These are phyloP conservation scores for Nasua narica DNA, from an alignment of 2,797 vertebrate genomes.

Conservation along the genomic window DNA sequence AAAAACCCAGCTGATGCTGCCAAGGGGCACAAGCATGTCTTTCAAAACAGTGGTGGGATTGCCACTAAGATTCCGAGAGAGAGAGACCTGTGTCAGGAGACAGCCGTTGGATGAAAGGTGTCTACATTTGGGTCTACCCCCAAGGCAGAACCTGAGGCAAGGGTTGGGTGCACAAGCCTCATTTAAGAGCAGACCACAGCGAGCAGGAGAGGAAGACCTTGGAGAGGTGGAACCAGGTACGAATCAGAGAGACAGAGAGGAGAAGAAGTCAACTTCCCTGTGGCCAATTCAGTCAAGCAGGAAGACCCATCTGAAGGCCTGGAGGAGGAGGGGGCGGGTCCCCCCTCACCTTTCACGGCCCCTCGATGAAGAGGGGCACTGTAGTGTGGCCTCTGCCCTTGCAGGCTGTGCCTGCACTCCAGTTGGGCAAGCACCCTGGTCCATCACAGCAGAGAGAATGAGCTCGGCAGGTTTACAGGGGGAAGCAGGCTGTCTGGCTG, in stretches of 20 bases:
- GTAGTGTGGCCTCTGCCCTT: accelerated
- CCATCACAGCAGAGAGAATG: not conserved
- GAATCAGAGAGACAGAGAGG: too few species aligned
- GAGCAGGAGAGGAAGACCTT: not conserved
- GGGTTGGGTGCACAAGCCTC: not conserved
- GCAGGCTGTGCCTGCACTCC: accelerated
- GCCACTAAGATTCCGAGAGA: not conserved
- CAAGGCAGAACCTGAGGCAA: not conserved
- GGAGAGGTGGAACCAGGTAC: too few species aligned
- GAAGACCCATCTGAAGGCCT: accelerated
- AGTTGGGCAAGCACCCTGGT: not conserved
- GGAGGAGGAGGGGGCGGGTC: too few species aligned
- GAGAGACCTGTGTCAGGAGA: not conserved
- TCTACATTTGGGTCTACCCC: not conserved
- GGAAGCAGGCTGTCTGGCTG: accelerated
- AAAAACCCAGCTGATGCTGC: accelerated
- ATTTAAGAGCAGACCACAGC: not conserved
- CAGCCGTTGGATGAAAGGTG: not conserved
- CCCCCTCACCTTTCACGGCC: accelerated
- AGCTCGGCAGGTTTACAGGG: accelerated
- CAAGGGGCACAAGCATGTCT: accelerated
- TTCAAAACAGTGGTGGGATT: not conserved
- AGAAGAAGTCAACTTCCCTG: not conserved
- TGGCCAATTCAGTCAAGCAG: accelerated
- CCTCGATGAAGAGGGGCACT: accelerated